Evolutionary conservation across 2,797 vertebrate species (phyloP), one percentile per base, ranked within the genome.

Genomic region (Phylloscopus collybita): DNA sequence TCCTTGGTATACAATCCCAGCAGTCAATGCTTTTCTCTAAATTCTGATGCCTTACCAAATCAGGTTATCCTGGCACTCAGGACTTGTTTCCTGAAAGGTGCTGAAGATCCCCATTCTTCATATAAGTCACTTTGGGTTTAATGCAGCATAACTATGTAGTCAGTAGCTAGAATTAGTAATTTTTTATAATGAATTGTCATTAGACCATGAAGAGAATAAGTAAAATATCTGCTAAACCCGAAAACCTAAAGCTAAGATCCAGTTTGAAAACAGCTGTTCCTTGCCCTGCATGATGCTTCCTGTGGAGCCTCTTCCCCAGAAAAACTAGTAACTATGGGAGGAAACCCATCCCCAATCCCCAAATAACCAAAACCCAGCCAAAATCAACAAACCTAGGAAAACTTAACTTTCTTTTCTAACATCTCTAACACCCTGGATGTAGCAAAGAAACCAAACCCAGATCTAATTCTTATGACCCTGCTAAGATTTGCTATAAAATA

Each of bases 281-380:
- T 69, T 72, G 22, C 19, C 6, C 26, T 74, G 8, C 12, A 29
- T 50, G 47, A n/a, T 71, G 30, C 5, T 6, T 79, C 8, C 49
- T 66, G 16, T 14, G 22, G 15, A 64, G 10, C 3, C 7, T 42
- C 51, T 78, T n/a, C 17, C 34, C 10, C 21, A 5, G 8, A 44
- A 79, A 84, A 72, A 2, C 4, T 9, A 49, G 20, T 47, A 64
- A 65, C 4, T 51, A 16, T 9, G 13, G 11, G 13, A 6, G 3
- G 25, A 61, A 40, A 27, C 18, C 8, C 2, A 0, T 3, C 10
- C 25, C 9, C 17, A 78, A 3, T 1, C 2, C 1, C 3, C 12
- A 71, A 40, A 38, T 45, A 71, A 45, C 16, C 12, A 69, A 69
- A 54, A 61, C 22, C 6, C 17, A 53, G 11, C 22, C 26, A 45